Percentiles rank a stretch among this genome's conserved stretches.
Conservation (phyloP, 1,140 invertebrate species). For the Drosophila persimilis region DNA sequence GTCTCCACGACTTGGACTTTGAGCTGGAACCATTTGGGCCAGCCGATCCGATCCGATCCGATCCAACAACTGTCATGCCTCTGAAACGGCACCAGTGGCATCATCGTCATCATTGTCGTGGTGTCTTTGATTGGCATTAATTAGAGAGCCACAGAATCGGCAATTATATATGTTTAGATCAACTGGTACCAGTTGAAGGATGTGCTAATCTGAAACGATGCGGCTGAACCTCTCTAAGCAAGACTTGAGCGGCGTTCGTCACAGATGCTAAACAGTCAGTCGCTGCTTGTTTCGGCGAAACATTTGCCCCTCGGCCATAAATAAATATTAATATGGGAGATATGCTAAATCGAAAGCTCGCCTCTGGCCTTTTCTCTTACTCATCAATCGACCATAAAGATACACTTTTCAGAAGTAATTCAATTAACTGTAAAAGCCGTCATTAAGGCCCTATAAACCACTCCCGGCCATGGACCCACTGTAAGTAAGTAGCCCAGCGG, state of each 20-base stretch:
- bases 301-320: slow-evolving; percentile 15
- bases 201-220: slow-evolving; percentile 63
- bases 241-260: slow-evolving; percentile 19
- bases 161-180: slow-evolving; percentile 65
- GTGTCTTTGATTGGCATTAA: slow-evolving; percentile 65
- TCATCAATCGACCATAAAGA: slow-evolving; percentile 51
- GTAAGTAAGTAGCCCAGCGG: slow-evolving; percentile 59
- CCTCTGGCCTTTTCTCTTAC: slow-evolving; percentile 29
- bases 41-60: slow-evolving; percentile 15
- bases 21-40: slow-evolving; percentile 34
- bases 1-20: not conserved
- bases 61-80: slow-evolving; percentile 64
- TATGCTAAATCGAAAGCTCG: slow-evolving; percentile 24
- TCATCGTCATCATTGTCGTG: slow-evolving; percentile 20
- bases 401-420: slow-evolving; percentile 54
- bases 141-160: slow-evolving; percentile 50
- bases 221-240: slow-evolving; percentile 2
- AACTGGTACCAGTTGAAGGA: slow-evolving; percentile 77
- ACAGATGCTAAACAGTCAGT: slow-evolving; percentile 56
- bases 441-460: slow-evolving; percentile 67
- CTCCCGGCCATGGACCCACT: not conserved
- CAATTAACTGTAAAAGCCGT: slow-evolving; percentile 77
- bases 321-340: slow-evolving; percentile 1
- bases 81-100: slow-evolving; percentile 10
- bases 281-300: slow-evolving; percentile 44